These are phyloP conservation scores for Leucoptera coffeella DNA, from an alignment of 2,888 invertebrate species.

Conservation along the genomic window DNA sequence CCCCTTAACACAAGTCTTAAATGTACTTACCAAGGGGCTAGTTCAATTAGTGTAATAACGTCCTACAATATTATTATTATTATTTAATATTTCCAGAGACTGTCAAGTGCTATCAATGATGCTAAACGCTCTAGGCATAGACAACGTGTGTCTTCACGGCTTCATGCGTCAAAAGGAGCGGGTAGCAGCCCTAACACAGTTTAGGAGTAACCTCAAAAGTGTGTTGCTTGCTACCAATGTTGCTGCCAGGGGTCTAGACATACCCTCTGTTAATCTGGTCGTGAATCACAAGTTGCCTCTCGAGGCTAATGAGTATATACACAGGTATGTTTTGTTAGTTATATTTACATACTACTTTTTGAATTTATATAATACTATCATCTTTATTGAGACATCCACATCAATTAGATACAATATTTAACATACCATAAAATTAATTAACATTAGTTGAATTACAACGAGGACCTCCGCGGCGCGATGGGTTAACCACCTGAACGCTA, in stretches of 20 bases:
- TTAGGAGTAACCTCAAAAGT: conserved; percentile 81
- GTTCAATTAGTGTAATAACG: too few relatives aligned
- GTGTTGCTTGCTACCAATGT: conserved; percentile 96
- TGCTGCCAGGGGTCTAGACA: conserved; percentile 92
- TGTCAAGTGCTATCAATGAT: conserved; percentile 89
- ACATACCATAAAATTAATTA: too few relatives aligned
- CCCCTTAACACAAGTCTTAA: too few relatives aligned
- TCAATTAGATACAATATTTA: too few relatives aligned
- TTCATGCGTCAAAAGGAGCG: conserved; percentile 87
- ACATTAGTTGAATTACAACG: too few relatives aligned
- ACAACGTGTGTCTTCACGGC: conserved; percentile 88
- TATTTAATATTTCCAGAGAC: conserved; percentile 56
- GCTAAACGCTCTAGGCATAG: conserved; percentile 79
- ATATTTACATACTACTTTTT: too few relatives aligned
- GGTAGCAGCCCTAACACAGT: conserved; percentile 75
- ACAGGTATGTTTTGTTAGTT: conserved; percentile 47
- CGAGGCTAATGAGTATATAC: conserved; percentile 90
- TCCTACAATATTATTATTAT: too few relatives aligned
- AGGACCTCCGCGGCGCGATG: too few relatives aligned
- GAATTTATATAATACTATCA: too few relatives aligned
- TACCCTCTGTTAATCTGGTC: conserved; percentile 91
- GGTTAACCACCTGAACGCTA: too few relatives aligned
- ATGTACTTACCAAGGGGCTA: too few relatives aligned
- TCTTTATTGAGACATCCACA: too few relatives aligned
- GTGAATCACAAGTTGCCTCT: conserved; percentile 92